Percentiles rank a stretch among this genome's conserved stretches.
phyloP scores from a whole-genome alignment of 2,113 vertebrate genomes.

The Pimephales promelas region DNA sequence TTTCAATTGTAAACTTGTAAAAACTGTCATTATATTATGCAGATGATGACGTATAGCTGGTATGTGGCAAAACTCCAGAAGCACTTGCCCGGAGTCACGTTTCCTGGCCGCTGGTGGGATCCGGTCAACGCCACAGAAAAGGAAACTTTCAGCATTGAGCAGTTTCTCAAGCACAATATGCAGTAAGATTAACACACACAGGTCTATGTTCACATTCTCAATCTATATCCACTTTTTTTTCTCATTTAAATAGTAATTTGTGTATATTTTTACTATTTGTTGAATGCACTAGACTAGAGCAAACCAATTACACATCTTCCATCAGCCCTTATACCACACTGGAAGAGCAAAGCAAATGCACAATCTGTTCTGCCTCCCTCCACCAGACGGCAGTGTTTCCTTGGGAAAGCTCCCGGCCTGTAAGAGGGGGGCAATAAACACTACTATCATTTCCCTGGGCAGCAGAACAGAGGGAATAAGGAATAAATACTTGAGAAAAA shows the following conservation, averaged over 20 bases:
- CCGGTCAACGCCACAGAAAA: slow-evolving; percentile 71
- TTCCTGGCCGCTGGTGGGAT: slow-evolving; percentile 89
- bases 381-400: slow-evolving; percentile 83
- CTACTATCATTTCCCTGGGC: slow-evolving; percentile 64
- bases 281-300: not conserved
- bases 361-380: slow-evolving; percentile 68
- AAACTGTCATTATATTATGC: not conserved
- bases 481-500: slow-evolving; percentile 14
- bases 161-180: slow-evolving; percentile 88
- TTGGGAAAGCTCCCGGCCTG: slow-evolving; percentile 67
- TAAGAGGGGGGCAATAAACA: slow-evolving; percentile 64
- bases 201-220: not conserved
- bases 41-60: slow-evolving; percentile 99
- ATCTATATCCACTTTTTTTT: not conserved
- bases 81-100: slow-evolving; percentile 84
- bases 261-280: not conserved
- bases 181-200: slow-evolving; percentile 78
- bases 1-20: not conserved
- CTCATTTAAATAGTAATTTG: not conserved
- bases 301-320: not conserved
- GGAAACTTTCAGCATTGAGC: slow-evolving; percentile 88
- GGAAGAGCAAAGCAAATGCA: slow-evolving; percentile 31
- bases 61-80: slow-evolving; percentile 89
- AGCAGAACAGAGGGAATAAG: slow-evolving; percentile 27
- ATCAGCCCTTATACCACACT: slow-evolving; percentile 54